A percentile compares a stretch with the other conserved stretches of the same genome.
Evolutionary conservation across 2,888 invertebrate genomes (phyloP).

Genomic region (Busseola fusca): DNA sequence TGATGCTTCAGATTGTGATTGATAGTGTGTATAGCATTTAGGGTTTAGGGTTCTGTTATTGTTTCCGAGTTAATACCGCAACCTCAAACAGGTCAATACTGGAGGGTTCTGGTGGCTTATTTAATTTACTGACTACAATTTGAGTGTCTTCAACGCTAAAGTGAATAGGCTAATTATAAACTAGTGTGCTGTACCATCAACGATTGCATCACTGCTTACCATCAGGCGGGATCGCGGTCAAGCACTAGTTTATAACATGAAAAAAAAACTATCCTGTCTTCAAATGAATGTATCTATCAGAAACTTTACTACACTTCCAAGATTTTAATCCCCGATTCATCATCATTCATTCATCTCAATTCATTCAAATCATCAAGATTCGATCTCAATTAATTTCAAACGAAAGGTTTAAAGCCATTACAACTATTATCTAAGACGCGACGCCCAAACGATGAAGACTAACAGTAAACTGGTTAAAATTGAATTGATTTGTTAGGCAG

Average conservation of each 20-base stretch:
- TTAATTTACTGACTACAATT: too few relatives aligned
- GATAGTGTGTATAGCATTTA: background rate
- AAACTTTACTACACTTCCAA: slow-evolving; percentile 4
- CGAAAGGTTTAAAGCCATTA: slow-evolving; percentile 14
- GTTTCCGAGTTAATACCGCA: background rate
- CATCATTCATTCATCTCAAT: too few relatives aligned
- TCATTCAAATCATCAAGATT: too few relatives aligned
- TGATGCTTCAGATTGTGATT: background rate
- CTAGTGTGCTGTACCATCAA: too few relatives aligned
- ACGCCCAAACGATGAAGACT: slow-evolving; percentile 19
- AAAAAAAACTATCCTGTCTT: too few relatives aligned
- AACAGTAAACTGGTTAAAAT: slow-evolving; percentile 22
- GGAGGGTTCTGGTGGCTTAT: background rate
- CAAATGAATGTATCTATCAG: background rate
- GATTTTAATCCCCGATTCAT: slow-evolving; percentile 38
- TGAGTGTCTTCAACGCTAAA: too few relatives aligned
- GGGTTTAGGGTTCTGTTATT: background rate
- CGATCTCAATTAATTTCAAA: slow-evolving; percentile 27
- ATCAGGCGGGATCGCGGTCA: too few relatives aligned
- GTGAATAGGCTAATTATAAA: too few relatives aligned
- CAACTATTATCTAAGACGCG: slow-evolving; percentile 16
- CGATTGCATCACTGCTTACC: too few relatives aligned
- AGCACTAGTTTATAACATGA: too few relatives aligned
- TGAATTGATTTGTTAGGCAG: slow-evolving; percentile 30
- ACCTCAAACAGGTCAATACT: too few relatives aligned